Evolutionary conservation across 2,113 vertebrate genomes (phyloP), one percentile per base, ranked within the genome.

Genomic region (Corythoichthys haematopterus): DNA sequence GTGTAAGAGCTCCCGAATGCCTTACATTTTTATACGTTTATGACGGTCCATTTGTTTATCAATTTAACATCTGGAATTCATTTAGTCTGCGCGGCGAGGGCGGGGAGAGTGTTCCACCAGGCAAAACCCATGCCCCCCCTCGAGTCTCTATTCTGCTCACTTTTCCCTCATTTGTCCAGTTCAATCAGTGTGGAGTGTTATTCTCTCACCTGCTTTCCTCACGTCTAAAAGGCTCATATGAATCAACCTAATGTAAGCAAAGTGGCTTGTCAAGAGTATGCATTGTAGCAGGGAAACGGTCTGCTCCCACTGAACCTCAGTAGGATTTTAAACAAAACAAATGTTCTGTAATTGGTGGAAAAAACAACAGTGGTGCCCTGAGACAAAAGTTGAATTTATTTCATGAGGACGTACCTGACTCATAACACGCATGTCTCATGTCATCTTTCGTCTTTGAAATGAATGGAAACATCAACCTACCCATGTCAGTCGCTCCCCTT

Each of bases 21-120:
- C 77, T 81, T 48, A 65, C 81, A 84, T 88, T 84, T 89, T 86
- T 88, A 83, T 78, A 73, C 79, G 78, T 84, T 88, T 88, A 86
- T 84, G 82, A 87, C 80, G 80, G 73, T 84, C 83, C 76, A 62
- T 88, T 89, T 89, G 90, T 90, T 90, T 88, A 89, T 89, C 78
- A 75, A 84, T 80, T 79, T 79, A 80, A 87, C 89, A 90, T 91
- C 89, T 91, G 90, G 88, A 89, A 88, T 83, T 72, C 58, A 89
- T 89, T 89, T 47, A 68, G 78, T 68, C 78, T 60, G 71, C 74
- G 76, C 61, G 63, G 78, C 45, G 72, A 81, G 69, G 60, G 45
- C 12, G 72, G 72, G 62, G 74, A 83, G 83, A 82, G 66, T 4
- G 20, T 75, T 66, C 37, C 48, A 15, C 43, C 4, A 80, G 82